Conservation (phyloP, 2,797 vertebrate species). For the Enteromius viviparus region DNA sequence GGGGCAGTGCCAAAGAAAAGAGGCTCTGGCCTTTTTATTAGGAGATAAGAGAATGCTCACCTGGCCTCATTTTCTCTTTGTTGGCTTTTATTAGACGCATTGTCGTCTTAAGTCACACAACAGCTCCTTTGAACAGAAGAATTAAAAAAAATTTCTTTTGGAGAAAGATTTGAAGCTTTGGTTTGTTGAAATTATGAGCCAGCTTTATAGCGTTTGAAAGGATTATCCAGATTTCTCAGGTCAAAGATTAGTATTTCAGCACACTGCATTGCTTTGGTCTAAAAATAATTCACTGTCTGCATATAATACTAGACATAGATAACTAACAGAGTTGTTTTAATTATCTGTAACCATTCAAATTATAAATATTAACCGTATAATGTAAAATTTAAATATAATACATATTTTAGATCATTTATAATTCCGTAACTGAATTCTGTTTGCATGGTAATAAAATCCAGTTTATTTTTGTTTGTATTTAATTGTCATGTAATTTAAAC, state of each 20-base stretch:
- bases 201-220: conserved; percentile 34
- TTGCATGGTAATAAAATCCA: not conserved
- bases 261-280: conserved; percentile 29
- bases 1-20: conserved; percentile 9
- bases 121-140: not conserved
- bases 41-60: conserved; percentile 17
- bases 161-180: conserved; percentile 36
- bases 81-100: conserved; percentile 4
- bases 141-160: too few species aligned
- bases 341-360: not conserved
- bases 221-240: conserved; percentile 45
- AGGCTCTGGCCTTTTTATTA: not conserved
- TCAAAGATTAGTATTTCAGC: conserved; percentile 44
- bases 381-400: not conserved
- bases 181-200: conserved; percentile 39
- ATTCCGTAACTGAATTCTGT: not conserved
- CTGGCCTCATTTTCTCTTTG: not conserved
- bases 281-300: conserved; percentile 20
- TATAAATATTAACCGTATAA: not conserved
- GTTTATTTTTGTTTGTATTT: not conserved
- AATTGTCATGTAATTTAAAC: not conserved
- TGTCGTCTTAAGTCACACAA: conserved; percentile 9
- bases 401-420: not conserved
- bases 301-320: not conserved
- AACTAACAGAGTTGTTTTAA: not conserved